Evolutionary conservation across 1,140 invertebrate genomes (phyloP).

Genomic region (Branchinecta lindahli): DNA sequence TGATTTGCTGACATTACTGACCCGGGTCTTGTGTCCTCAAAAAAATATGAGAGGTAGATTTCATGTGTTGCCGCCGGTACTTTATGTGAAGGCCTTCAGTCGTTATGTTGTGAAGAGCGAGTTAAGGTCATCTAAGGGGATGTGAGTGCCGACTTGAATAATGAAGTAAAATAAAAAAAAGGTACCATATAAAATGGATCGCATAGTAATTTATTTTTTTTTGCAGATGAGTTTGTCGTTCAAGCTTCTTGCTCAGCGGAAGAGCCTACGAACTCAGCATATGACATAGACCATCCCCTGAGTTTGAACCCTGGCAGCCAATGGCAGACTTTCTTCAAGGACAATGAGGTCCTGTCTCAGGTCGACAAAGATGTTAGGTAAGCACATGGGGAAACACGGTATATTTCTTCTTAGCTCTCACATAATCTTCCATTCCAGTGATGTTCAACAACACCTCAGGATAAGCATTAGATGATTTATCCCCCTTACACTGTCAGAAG

Average conservation of each 20-base stretch:
- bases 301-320: constrained; percentile 82
- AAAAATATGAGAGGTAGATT: too few relatives aligned
- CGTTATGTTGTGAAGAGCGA: constrained; percentile 9
- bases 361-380: constrained; percentile 93
- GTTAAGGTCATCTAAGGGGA: background rate
- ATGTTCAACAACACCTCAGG: too few relatives aligned
- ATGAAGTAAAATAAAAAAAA: background rate
- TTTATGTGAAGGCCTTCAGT: background rate
- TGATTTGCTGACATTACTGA: too few relatives aligned
- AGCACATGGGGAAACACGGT: background rate
- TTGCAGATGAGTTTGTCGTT: constrained; percentile 61
- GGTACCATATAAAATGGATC: too few relatives aligned
- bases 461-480: too few relatives aligned
- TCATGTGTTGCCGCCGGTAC: background rate
- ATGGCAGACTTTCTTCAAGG: constrained; percentile 86
- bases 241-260: constrained; percentile 46
- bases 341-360: constrained; percentile 89
- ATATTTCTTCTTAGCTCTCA: too few relatives aligned
- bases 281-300: constrained; percentile 59
- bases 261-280: constrained; percentile 10
- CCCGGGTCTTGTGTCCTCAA: too few relatives aligned
- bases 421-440: too few relatives aligned
- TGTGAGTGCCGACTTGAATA: background rate
- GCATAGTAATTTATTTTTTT: background rate
- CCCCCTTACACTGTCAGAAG: too few relatives aligned